Base-by-base conservation (phyloP, 2,797 vertebrate genomes). In the Megalops cyprinoides region DNA sequence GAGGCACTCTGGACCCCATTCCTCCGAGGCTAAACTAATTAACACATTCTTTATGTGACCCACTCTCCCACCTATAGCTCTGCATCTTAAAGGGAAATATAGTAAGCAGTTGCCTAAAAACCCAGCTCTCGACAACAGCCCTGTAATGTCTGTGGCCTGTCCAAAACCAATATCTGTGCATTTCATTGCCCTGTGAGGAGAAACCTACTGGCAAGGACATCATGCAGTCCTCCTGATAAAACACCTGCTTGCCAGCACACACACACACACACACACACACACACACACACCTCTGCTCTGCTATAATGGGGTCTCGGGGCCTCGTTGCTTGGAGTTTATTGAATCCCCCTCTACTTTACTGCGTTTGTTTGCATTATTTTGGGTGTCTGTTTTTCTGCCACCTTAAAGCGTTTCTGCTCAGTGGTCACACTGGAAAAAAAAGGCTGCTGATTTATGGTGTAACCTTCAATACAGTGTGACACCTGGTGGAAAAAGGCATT, bases 61-160 rank as follows among this genome's bases (percentile, higher is more conserved):
- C 51, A 79, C 78, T 55, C 3, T 62, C 79, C 76, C 80, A 84
- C 67, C 65, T 15, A 28, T 14, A 2, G 46, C 42, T 53, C 71
- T 85, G 76, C 79, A 83, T 73, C 77, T 77, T 85, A 80, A 81
- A 84, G 81, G 80, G 79, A 86, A 87, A 91, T 85, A 87, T 89
- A 88, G 85, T 82, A 88, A 85, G 85, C 82, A 88, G 89, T 86
- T 91, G 86, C 85, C 87, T 83, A 77, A 78, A 90, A 86, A 89
- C 85, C 82, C 79, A 88, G 88, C 86, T 89, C 89, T 86, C 89
- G 1, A 1, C 85, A 87, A 89, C 82, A 86, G 82, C 31, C 5
- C 51, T 78, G 86, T 83, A 86, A 87, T 90, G 87, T 88, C 77
- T 86, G 80, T 48, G 12, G 81, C 67, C 83, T 82, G 76, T 86